Percentiles rank a stretch among this genome's conserved stretches.
These are phyloP conservation scores for Bimastos eiseni DNA, from an alignment of 2,888 invertebrate genomes.

Conservation along the genomic window DNA sequence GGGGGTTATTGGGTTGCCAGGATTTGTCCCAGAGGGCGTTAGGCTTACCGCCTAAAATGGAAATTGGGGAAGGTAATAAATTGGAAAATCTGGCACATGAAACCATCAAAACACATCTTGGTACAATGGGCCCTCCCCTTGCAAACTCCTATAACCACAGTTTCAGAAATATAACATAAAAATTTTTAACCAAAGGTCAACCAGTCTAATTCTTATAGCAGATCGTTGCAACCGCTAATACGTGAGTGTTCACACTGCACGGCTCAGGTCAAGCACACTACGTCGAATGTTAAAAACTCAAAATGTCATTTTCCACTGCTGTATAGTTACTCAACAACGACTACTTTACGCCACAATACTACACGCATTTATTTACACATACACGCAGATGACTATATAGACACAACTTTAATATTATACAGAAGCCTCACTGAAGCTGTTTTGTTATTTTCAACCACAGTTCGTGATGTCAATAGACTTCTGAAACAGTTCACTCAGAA, in stretches of 20 bases:
- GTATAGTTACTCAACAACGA: conserved; percentile 1
- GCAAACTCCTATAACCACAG: background rate
- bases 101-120: background rate
- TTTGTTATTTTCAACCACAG: background rate
- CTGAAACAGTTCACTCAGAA: background rate
- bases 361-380: background rate
- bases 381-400: background rate
- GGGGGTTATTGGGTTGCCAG: background rate
- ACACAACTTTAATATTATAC: background rate
- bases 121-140: background rate
- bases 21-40: background rate
- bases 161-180: background rate
- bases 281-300: background rate
- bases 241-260: background rate
- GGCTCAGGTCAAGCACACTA: background rate
- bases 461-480: background rate
- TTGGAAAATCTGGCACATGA: background rate
- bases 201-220: background rate
- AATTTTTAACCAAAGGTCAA: conserved; percentile 9
- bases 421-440: background rate
- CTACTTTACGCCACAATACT: conserved; percentile 5
- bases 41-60: background rate
- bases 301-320: background rate
- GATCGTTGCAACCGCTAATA: background rate
- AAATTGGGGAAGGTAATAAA: background rate